Evolutionary conservation across 2,888 invertebrate genomes (phyloP), one percentile per base, ranked within the genome.

Genomic region (Silvanus unidentatus): DNA sequence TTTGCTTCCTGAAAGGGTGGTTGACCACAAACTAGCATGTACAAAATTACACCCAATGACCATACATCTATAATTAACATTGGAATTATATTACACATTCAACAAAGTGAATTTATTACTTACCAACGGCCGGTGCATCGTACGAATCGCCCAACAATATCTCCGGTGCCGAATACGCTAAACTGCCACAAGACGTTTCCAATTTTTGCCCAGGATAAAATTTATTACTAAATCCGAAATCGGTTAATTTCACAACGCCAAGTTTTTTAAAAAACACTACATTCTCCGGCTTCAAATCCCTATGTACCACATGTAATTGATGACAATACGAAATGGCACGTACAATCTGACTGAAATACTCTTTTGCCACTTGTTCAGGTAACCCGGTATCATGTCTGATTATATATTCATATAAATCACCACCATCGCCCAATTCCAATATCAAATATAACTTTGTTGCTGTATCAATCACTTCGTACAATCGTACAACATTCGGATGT

Each of bases 391-490:
- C 93, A 72, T 96, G 93, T 68, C 89, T 86, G 89, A 96, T 92
- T 62, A 98, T 97, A 74, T 96, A 96, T 75, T 98, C 97, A 74
- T 97, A 98, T 63, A 99, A 83, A 76, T 99, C 98, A 38, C 96
- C 96, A 39, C 98, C 98, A 75, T 99, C 97, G 11, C 96, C 99
- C 64, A 97, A 77, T 76, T 99, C 99, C 68, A 99, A 77, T 69
- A 99, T 96, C 71, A 94, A 80, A 75, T 94, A 94, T 64, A 97
- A 78, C 75, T 99, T 98, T 52, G 96, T 96, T 71, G 95, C 93
- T 29, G 99, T 99, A 75, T 99, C 99, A 68, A 99, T 99, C 52
- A 99, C 98, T 78, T 99, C 97, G 75, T 99, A 99, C 40, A 99
- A 77, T 44, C 97, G 80, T 38, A 99, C 98, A 32, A 99, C 97